Evolutionary conservation across 1,140 invertebrate genomes (phyloP).

Genomic region (Drosophila sproati): DNA sequence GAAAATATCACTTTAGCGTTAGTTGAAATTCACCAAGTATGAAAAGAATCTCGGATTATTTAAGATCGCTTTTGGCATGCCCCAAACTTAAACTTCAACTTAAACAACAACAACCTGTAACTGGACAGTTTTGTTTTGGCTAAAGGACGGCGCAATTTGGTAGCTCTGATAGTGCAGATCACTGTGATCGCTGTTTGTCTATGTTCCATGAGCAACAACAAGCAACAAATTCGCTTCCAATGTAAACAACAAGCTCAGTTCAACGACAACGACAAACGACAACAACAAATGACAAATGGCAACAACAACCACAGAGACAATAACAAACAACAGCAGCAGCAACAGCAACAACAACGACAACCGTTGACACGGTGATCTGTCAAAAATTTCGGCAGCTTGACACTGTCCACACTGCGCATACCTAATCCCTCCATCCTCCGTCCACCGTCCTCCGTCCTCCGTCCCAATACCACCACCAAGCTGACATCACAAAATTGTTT

Average conservation of each 20-base stretch:
- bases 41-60: constrained; percentile 24
- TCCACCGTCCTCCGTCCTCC: neutral
- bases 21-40: constrained; percentile 6
- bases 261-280: constrained; percentile 4
- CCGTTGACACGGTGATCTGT: constrained; percentile 70
- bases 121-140: neutral
- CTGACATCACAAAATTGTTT: constrained; percentile 8
- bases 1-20: constrained; percentile 25
- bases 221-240: constrained; percentile 48
- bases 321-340: constrained; percentile 1
- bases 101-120: neutral
- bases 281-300: constrained; percentile 42
- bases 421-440: constrained; percentile 6
- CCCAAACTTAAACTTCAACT: neutral
- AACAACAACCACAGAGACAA: constrained; percentile 37
- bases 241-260: constrained; percentile 46
- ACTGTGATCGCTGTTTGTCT: neutral
- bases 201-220: constrained; percentile 16
- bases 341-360: constrained; percentile 43
- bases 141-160: constrained; percentile 27
- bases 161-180: constrained; percentile 5
- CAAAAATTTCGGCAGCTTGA: constrained; percentile 64
- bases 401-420: constrained; percentile 42
- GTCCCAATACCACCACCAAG: neutral
- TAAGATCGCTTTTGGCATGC: constrained; percentile 14